Evolutionary conservation across 2,888 invertebrate species (phyloP), one percentile per base, ranked within the genome.

Genomic region (Odontocerum albicorne): DNA sequence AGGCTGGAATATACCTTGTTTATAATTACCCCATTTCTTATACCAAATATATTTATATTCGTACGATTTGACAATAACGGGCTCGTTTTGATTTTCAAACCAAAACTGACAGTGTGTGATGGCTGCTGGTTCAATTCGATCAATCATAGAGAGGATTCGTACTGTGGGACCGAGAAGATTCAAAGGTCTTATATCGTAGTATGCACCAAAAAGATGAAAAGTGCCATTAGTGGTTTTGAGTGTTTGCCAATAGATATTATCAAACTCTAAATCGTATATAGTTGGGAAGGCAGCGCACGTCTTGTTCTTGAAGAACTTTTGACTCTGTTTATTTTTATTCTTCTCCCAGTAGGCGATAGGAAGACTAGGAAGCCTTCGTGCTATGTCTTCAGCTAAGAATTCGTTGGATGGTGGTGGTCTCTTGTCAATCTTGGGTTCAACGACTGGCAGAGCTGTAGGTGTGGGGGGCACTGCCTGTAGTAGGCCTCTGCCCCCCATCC

Each of bases 11-110:
- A 93, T 88, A 47, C 88, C 88, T 71, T 93, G 90, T 68, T 90
- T 89, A 74, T 92, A 92, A 73, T 94, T 94, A 55, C 94, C 94
- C 95, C 94, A 95, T 72, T 92, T 92, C 65, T 87, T 86, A 71
- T 92, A 90, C 95, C 95, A 95, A 64, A 94, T 90, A 71, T 94
- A 94, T 70, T 93, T 93, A 75, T 94, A 94, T 72, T 93, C 93
- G 64, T 91, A 85, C 15, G 86, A 88, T 68, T 89, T 87, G 12
- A 90, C 85, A 19, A 91, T 82, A 20, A 87, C 87, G 0, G 93
- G 92, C 65, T 89, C 90, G 62, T 85, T 86, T 64, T 87, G 86
- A 27, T 87, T 87, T 64, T 91, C 90, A 74, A 89, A 94, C 94
- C 92, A 94, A 64, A 94, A 83, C 71, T 91, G 94, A 71, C 92